A percentile compares a stretch with the other conserved stretches of the same genome.
Conservation (phyloP, 1,140 invertebrate genomes). For the Procambarus virginalis region DNA sequence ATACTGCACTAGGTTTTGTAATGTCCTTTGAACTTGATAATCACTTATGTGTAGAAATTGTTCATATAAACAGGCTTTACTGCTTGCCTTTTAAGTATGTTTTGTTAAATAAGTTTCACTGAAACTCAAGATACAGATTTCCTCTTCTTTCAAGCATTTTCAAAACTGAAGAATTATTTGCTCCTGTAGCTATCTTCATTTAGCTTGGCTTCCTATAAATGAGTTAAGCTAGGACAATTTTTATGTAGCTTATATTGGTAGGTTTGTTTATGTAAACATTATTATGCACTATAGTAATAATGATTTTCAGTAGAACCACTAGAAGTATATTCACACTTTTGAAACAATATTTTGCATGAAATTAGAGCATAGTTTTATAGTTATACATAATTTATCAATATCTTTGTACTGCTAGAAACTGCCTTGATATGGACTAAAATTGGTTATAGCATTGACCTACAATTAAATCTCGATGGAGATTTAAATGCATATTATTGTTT, state of each 20-base stretch:
- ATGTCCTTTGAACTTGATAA: neutral
- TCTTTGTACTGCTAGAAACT: constrained; percentile 7
- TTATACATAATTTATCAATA: neutral
- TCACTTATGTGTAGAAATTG: neutral
- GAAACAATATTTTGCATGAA: constrained; percentile 12
- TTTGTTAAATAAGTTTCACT: neutral
- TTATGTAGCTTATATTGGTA: constrained; percentile 17
- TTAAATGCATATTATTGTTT: too few species aligned
- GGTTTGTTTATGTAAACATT: constrained; percentile 1
- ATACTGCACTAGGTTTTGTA: neutral
- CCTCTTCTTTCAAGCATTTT: constrained; percentile 4
- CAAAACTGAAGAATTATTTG: constrained; percentile 1
- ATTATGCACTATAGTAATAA: neutral
- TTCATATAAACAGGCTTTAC: neutral
- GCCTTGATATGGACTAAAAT: neutral
- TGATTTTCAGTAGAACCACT: constrained; percentile 2
- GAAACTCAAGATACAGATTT: neutral
- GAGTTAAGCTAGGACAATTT: constrained; percentile 1
- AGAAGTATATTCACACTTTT: constrained; percentile 29
- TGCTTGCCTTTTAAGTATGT: neutral
- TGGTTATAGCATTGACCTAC: too few species aligned
- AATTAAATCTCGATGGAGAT: too few species aligned
- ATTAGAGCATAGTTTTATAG: constrained; percentile 31
- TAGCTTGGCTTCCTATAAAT: constrained; percentile 12
- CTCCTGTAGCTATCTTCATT: neutral